Evolutionary conservation across 2,797 vertebrate species (phyloP).

Genomic region (Phalanger gymnotis): DNA sequence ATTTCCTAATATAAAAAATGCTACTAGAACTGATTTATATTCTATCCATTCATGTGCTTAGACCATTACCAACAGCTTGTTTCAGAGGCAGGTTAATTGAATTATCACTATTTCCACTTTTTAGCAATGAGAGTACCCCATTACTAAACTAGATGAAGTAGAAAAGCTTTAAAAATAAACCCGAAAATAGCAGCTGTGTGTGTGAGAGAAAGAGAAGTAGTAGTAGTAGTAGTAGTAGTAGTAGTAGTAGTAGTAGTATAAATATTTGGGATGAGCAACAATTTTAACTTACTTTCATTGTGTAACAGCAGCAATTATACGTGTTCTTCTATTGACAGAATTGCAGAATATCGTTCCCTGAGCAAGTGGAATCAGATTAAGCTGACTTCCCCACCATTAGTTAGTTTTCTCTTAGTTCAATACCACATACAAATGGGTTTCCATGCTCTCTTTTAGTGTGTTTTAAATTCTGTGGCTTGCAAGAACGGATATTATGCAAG

Average conservation of each 20-base stretch:
- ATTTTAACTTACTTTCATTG: not conserved
- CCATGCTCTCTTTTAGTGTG: too few relatives aligned
- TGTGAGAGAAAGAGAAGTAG: too few relatives aligned
- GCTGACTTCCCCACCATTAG: not conserved
- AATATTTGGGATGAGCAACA: not conserved
- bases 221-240: too few relatives aligned
- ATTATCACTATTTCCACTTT: not conserved
- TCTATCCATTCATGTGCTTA: not conserved
- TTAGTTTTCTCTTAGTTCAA: not conserved
- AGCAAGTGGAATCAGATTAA: not conserved
- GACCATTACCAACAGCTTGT: not conserved
- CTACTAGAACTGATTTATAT: not conserved
- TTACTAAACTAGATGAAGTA: not conserved
- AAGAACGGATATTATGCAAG: too few relatives aligned
- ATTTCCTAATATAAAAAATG: not conserved
- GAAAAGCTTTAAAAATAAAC: not conserved
- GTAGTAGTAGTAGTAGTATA: not conserved
- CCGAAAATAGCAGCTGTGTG: not conserved
- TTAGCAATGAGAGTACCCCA: not conserved
- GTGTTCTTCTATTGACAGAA: not conserved
- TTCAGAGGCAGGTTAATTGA: not conserved
- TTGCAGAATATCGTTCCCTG: not conserved
- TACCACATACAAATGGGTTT: too few relatives aligned
- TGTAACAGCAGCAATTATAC: not conserved
- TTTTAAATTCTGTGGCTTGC: too few relatives aligned